Base-by-base conservation (phyloP, 53 echinoderm and acorn worm species). In the Echinometra lucunter region DNA sequence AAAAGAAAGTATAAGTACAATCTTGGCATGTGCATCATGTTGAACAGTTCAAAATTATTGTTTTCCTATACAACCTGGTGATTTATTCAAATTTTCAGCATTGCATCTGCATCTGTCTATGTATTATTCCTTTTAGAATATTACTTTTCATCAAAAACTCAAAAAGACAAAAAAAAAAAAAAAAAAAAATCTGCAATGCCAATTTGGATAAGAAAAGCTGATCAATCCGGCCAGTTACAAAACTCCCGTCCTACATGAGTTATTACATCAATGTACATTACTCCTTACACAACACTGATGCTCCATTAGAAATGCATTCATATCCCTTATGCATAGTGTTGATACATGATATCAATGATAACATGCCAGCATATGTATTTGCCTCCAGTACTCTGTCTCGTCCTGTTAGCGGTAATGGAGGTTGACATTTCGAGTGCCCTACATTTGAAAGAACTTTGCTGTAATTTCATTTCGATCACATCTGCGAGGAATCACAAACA, bases 341-440 rank as follows among this genome's bases (percentile, higher is more conserved):
- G 32, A 34, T 72, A 72, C 70, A 72, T 34, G 35, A 34, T 35
- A 35, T 2, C 35, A 35, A 7, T 34, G 11, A 70, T 30, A 70
- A 30, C 32, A 72, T 72, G 72, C 28, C 35, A 15, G 35, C 35
- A 13, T 72, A 63, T 2, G 72, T 72, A 30, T 35, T 11, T 72
- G 42, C 72, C 72, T 35, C 72, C 35, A 78, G 78, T 78, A 6
- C 6, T 35, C 6, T 42, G 19, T 40, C 42, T 19, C 42, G 19
- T 78, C 23, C 18, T 78, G 19, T 78, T 78, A 78, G 38, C 42
- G 21, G 7, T 78, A 78, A 78, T 78, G 78, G 19, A 18, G 0
- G 78, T 42, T 78, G 78, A 78, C 78, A 78, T 78, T 78, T 78
- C 38, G 42, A 78, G 78, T 42, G 78, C 78, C 78, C 78, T 21